Conservation (phyloP, 2,113 vertebrate genomes). For the Nestor notabilis region DNA sequence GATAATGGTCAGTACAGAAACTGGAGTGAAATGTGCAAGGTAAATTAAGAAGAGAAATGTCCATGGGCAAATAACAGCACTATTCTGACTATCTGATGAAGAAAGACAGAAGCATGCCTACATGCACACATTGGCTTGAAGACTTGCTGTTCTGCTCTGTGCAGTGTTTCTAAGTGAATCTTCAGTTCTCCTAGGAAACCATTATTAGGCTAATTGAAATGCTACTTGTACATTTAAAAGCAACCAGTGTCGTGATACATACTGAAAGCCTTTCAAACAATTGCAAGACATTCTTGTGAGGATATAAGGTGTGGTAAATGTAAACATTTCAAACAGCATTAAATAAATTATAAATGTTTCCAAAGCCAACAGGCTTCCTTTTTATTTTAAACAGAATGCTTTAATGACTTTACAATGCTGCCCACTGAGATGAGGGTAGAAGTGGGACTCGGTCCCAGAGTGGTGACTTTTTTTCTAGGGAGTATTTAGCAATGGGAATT, state of each 20-base stretch:
- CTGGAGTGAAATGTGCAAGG: not conserved
- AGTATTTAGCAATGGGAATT: not conserved
- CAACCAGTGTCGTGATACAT: not conserved
- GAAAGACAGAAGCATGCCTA: not conserved
- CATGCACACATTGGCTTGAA: not conserved
- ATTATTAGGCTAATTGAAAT: constrained; percentile 37
- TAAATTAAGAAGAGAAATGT: not conserved
- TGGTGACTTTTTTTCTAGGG: not conserved
- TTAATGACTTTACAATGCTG: not conserved
- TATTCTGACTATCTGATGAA: not conserved
- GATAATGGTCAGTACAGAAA: not conserved
- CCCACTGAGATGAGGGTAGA: not conserved
- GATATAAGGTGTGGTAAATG: not conserved
- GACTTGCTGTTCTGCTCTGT: not conserved
- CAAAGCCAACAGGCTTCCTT: not conserved
- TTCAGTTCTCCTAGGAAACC: constrained; percentile 47
- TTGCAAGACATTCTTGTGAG: not conserved
- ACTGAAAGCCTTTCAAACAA: not conserved
- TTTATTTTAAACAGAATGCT: not conserved
- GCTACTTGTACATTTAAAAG: constrained; percentile 12
- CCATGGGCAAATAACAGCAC: not conserved
- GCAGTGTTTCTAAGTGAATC: not conserved
- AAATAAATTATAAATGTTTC: not conserved
- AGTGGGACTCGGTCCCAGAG: not conserved
- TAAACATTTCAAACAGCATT: not conserved